Conservation (phyloP, 2,797 vertebrate genomes). For the Darevskia nairensis region DNA sequence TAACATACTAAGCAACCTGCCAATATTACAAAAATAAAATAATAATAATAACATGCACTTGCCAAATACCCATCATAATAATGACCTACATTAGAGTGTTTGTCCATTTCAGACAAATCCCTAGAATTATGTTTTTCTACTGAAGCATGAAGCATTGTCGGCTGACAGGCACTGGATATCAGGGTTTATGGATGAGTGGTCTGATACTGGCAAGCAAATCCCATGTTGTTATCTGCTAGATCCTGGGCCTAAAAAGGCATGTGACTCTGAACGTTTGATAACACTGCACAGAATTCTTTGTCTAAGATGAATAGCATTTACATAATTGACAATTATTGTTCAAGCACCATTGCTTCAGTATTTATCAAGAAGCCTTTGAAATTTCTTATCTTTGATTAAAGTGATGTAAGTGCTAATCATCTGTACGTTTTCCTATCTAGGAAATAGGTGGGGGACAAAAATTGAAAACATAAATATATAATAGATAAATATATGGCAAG, state of each 20-base stretch:
- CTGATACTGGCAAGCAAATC: neutral
- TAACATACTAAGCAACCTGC: slow-evolving; percentile 65
- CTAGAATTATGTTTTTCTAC: neutral
- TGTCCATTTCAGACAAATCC: slow-evolving; percentile 38
- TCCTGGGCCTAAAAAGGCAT: neutral
- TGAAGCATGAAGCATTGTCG: slow-evolving; percentile 24
- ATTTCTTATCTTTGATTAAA: neutral
- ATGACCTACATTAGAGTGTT: slow-evolving; percentile 28
- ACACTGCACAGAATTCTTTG: slow-evolving; percentile 29
- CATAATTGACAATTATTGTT: slow-evolving; percentile 15
- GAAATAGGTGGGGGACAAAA: neutral
- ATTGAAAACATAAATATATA: slow-evolving; percentile 1
- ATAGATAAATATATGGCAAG: neutral
- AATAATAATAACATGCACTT: slow-evolving; percentile 25
- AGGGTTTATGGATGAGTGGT: neutral
- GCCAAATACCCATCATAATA: slow-evolving; percentile 44
- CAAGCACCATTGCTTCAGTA: slow-evolving; percentile 18
- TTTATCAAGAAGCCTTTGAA: slow-evolving; percentile 5
- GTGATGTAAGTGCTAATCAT: neutral
- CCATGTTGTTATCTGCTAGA: neutral
- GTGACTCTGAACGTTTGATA: slow-evolving; percentile 40
- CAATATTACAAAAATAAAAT: slow-evolving; percentile 50
- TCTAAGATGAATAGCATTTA: slow-evolving; percentile 32
- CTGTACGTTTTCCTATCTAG: rapidly evolving
- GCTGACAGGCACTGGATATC: slow-evolving; percentile 41